Evolutionary conservation across 92 coral and sea anemone species (phyloP).

Genomic region (Porites divaricata): DNA sequence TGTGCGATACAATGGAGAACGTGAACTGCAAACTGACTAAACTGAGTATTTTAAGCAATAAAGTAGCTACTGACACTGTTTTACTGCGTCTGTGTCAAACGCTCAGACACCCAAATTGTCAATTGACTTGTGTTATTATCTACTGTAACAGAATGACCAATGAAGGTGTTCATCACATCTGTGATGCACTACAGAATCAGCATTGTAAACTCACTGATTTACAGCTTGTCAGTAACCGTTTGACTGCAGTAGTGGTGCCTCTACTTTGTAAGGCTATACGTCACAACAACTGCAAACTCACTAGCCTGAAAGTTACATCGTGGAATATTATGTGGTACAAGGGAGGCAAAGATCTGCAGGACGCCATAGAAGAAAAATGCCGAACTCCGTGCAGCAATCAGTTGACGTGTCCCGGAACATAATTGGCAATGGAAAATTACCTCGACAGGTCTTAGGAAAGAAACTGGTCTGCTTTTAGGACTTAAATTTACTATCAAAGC

Average conservation of each 20-base stretch:
- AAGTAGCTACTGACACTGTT: conserved; percentile 9
- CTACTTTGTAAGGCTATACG: conserved; percentile 19
- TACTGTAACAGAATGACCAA: conserved; percentile 2
- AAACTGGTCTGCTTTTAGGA: too few relatives aligned
- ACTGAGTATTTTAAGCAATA: not conserved
- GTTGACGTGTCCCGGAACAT: too few relatives aligned
- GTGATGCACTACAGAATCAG: conserved; percentile 37
- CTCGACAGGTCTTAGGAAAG: too few relatives aligned
- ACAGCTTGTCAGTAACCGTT: conserved; percentile 6
- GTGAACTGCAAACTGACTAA: conserved; percentile 18
- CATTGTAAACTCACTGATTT: conserved; percentile 41
- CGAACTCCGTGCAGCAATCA: not conserved
- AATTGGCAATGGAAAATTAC: too few relatives aligned
- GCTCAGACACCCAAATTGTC: conserved; percentile 42
- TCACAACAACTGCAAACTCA: conserved; percentile 43
- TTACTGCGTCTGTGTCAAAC: conserved; percentile 16
- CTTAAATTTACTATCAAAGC: too few relatives aligned
- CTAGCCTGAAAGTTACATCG: conserved; percentile 13
- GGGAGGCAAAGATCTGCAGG: not conserved
- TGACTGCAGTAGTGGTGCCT: conserved; percentile 2
- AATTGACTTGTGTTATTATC: conserved; percentile 15
- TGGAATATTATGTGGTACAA: conserved; percentile 1
- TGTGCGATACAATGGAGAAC: conserved; percentile 41
- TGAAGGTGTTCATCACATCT: conserved; percentile 26
- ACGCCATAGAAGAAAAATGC: not conserved